Percentiles rank a stretch among this genome's conserved stretches.
Conservation (phyloP, 2,888 invertebrate species). For the Deilephila porcellus region DNA sequence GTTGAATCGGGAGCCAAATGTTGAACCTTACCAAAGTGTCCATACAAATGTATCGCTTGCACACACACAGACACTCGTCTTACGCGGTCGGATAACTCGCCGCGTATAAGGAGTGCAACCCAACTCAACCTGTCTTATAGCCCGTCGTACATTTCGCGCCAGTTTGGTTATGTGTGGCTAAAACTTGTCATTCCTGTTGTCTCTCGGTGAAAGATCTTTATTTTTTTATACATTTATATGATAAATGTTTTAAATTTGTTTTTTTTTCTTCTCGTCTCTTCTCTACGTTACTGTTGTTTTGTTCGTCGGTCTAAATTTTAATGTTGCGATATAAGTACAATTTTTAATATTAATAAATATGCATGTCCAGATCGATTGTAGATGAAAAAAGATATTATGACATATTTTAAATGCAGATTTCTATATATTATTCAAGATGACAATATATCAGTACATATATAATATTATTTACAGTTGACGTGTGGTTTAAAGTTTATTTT, state of each 20-base stretch:
- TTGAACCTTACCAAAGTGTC: conserved; percentile 64
- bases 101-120: not conserved
- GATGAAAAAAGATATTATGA: conserved; percentile 74
- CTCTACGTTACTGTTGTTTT: conserved; percentile 64
- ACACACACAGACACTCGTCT: not conserved
- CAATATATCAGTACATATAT: conserved; percentile 72
- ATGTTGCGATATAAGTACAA: conserved; percentile 80
- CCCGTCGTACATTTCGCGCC: not conserved
- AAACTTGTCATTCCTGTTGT: conserved; percentile 77
- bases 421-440: conserved; percentile 79
- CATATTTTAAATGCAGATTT: conserved; percentile 78
- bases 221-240: conserved; percentile 81
- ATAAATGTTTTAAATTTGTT: conserved; percentile 53
- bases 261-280: conserved; percentile 49
- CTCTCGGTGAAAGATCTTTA: conserved; percentile 81
- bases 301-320: conserved; percentile 75
- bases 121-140: conserved; percentile 1
- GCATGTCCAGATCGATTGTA: conserved; percentile 75
- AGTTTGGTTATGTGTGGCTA: conserved; percentile 42
- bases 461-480: conserved; percentile 79
- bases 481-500: conserved; percentile 62
- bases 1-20: conserved; percentile 47
- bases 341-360: conserved; percentile 64
- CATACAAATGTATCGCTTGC: conserved; percentile 38
- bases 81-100: not conserved